phyloP scores from a whole-genome alignment of 2,113 vertebrate genomes.

The Microtus oregoni region DNA sequence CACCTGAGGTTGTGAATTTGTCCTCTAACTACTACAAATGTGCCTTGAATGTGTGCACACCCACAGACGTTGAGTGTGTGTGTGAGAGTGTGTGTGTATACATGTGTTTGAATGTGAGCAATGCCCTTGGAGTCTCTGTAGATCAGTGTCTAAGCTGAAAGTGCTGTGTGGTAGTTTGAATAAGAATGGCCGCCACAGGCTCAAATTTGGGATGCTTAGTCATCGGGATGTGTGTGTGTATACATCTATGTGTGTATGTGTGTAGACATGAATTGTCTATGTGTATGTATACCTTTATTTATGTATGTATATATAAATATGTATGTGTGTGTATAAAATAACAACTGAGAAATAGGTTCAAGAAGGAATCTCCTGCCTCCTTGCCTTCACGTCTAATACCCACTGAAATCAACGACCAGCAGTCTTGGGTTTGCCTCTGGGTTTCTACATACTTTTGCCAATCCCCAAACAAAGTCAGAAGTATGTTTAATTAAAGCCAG shows the following conservation, averaged over 20 bases:
- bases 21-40: not conserved
- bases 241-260: too few species aligned
- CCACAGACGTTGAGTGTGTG: not conserved
- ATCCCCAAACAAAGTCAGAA: conserved; percentile 18
- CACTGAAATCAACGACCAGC: not conserved
- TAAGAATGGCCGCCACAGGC: not conserved
- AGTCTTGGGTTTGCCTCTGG: conserved; percentile 24
- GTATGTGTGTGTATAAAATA: not conserved
- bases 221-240: not conserved
- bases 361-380: not conserved
- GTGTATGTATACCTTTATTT: not conserved
- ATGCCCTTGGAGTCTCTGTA: not conserved
- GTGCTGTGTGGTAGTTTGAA: not conserved
- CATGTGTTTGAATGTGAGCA: not conserved
- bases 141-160: not conserved
- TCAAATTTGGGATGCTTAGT: not conserved
- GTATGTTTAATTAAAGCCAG: not conserved
- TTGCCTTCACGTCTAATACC: not conserved
- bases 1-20: not conserved
- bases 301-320: not conserved
- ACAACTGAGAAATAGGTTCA: not conserved
- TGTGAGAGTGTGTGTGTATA: not conserved
- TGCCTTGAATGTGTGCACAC: not conserved
- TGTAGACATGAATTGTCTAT: not conserved
- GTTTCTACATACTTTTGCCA: not conserved